A percentile compares a stretch with the other conserved stretches of the same genome.
These are phyloP conservation scores for Garra rufa DNA, from an alignment of 2,113 vertebrate species.

Conservation along the genomic window DNA sequence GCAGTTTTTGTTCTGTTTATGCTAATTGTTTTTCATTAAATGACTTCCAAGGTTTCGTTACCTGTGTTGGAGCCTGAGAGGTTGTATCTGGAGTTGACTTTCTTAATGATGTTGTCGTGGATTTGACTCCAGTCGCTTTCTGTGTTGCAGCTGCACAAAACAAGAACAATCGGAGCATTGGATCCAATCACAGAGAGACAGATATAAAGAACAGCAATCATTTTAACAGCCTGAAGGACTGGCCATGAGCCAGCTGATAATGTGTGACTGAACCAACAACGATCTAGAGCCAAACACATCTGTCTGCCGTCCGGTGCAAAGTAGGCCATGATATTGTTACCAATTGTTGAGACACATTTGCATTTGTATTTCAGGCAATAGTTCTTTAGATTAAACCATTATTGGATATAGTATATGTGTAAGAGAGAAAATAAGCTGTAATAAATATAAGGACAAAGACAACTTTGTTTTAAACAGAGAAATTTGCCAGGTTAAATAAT, in stretches of 20 bases:
- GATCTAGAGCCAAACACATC: constrained; percentile 7
- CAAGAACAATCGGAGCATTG: background rate
- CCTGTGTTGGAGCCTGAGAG: constrained; percentile 95
- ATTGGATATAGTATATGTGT: too few relatives aligned
- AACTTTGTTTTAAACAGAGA: background rate
- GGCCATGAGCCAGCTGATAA: constrained; percentile 10
- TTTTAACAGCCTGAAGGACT: background rate
- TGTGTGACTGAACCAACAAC: background rate
- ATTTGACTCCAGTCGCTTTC: constrained; percentile 98
- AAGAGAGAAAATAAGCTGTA: background rate
- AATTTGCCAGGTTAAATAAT: too few relatives aligned
- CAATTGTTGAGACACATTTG: background rate
- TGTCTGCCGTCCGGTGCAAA: constrained; percentile 54
- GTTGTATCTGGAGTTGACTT: constrained; percentile 94
- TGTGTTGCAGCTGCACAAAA: constrained; percentile 87
- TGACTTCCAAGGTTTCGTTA: constrained; percentile 53
- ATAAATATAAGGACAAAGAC: background rate
- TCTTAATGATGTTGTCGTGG: constrained; percentile 98
- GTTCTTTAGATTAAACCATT: background rate
- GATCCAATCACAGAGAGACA: background rate
- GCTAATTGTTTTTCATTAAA: background rate
- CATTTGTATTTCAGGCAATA: background rate
- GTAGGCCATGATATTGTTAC: constrained; percentile 63
- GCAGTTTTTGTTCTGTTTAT: background rate
- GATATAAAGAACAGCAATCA: constrained; percentile 1